phyloP scores from a whole-genome alignment of 2,888 invertebrate species.

The Erpobdella octoculata region DNA sequence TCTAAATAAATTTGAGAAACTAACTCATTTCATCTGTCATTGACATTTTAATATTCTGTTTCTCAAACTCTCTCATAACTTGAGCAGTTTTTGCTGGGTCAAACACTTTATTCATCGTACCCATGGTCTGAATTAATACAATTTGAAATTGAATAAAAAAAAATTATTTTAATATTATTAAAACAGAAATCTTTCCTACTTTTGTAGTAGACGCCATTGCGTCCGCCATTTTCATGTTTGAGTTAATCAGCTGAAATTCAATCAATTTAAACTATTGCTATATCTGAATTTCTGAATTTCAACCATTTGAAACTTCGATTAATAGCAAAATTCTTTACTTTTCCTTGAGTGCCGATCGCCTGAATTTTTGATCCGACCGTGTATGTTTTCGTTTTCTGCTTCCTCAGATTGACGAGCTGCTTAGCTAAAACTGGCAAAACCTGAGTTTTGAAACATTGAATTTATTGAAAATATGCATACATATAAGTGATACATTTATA shows the following conservation, averaged over 20 bases:
- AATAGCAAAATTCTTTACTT: conserved; percentile 50
- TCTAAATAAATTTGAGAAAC: no score
- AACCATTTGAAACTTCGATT: not conserved
- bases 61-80: conserved; percentile 74
- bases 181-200: conserved; percentile 41
- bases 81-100: conserved; percentile 75
- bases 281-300: not conserved
- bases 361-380: conserved; percentile 72
- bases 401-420: conserved; percentile 75
- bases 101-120: conserved; percentile 75
- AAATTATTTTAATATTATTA: not conserved
- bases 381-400: conserved; percentile 75
- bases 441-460: conserved; percentile 35
- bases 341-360: conserved; percentile 74
- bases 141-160: not conserved
- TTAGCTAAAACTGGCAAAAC: conserved; percentile 66
- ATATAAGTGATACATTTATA: no score
- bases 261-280: not conserved
- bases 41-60: conserved; percentile 78
- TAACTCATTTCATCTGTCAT: conserved; percentile 92
- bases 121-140: conserved; percentile 70
- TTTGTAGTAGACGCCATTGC: conserved; percentile 81
- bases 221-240: conserved; percentile 75
- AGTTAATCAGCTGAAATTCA: conserved; percentile 64
- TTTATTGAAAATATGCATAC: conserved; percentile 4